Evolutionary conservation across 2,797 vertebrate genomes (phyloP), one percentile per base, ranked within the genome.

Genomic region (Dendrocincla fuliginosa): DNA sequence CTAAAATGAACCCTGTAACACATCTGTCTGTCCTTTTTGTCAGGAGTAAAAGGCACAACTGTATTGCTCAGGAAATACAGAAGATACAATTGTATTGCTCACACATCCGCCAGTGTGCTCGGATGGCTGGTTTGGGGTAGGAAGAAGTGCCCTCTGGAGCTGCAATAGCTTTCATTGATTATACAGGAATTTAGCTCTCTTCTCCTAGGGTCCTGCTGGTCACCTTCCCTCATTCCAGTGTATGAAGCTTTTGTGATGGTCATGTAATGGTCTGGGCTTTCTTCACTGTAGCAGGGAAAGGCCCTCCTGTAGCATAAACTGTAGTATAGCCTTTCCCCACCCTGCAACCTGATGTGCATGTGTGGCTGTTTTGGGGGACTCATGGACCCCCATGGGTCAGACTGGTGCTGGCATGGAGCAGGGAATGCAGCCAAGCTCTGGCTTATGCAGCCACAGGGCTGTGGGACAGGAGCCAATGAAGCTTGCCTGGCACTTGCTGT

Each of bases 381-480:
- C 8, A 0, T 13, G 16, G 33, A 16, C 13, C 25, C 11, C 39
- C 3, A 0, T 18, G 20, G 23, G 19, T 68, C 44, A 68, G 28
- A 8, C n/a, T 11, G 13, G 2, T 37, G 22, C 55, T 33, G 35
- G 10, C 2, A 1, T 20, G 49, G 73, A 50, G 57, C 46, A 42
- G 46, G 53, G 39, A 64, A 42, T 50, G 63, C 6, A 13, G 42
- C 55, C 67, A 22, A 4, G 17, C 42, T 75, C 30, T 53, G 28
- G 23, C 20, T 67, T 3, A 0, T 8, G 47, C 41, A 50, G 39
- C 44, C 3, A 0, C 7, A 5, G 25, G 5, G 25, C 82, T 27
- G 23, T 47, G 53, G 44, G 30, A 1, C 5, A 1, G 39, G 6
- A 67, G 35, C 77, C 1, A 10, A 0, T 32, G 20, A 63, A 80